Conservation (phyloP, 1,140 invertebrate species). For the Propsilocerus akamusi region DNA sequence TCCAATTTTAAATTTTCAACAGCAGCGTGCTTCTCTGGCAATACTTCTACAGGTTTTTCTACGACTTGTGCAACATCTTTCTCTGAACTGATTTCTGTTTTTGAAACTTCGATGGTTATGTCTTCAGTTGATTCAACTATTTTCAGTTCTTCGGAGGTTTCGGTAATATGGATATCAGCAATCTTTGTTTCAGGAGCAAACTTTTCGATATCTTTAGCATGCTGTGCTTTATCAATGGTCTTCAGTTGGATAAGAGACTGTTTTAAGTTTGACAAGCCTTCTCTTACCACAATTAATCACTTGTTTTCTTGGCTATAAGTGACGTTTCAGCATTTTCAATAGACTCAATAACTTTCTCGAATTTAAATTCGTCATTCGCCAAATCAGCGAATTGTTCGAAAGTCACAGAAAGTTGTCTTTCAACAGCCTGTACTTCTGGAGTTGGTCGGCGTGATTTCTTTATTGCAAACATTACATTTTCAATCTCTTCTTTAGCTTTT, state of each 20-base stretch:
- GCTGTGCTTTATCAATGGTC: no score
- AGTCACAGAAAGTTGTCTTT: not conserved
- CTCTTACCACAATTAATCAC: not conserved
- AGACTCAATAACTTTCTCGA: not conserved
- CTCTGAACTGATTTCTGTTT: conserved; percentile 8
- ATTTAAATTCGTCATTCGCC: not conserved
- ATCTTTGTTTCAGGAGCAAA: not conserved
- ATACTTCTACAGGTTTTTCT: conserved; percentile 1
- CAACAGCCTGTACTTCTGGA: conserved; percentile 3
- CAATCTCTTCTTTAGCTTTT: not conserved
- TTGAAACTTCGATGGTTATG: conserved; percentile 8
- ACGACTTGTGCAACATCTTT: conserved; percentile 9
- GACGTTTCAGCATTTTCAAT: not conserved
- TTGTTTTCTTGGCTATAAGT: not conserved
- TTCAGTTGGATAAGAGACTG: not conserved
- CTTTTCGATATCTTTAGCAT: no score
- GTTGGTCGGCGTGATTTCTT: not conserved
- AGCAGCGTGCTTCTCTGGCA: conserved; percentile 6
- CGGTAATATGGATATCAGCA: not conserved
- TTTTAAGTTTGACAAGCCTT: not conserved
- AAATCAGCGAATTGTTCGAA: not conserved
- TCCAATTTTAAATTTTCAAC: conserved; percentile 6
- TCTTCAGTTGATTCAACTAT: conserved; percentile 7
- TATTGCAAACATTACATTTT: not conserved
- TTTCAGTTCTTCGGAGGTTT: not conserved